Evolutionary conservation across 2,888 invertebrate genomes (phyloP), one percentile per base, ranked within the genome.

Genomic region (Belgica antarctica): DNA sequence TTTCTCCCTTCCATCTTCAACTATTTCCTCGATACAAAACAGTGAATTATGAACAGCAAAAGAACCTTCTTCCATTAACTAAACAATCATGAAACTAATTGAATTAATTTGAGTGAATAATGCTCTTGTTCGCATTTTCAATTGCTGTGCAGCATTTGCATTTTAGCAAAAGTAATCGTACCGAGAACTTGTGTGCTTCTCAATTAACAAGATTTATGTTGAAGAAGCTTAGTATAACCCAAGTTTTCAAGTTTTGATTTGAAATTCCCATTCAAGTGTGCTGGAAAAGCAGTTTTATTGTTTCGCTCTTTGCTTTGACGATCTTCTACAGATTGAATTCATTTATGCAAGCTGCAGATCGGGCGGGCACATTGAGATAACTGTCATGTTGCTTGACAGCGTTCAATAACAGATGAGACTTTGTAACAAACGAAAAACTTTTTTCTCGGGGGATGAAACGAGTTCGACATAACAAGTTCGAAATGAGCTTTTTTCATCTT

Each of bases 31-130:
- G 19, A 52, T 52, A 52, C 7, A 22, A 52, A n/a, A 17, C 52
- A 52, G 52, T 52, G 52, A 52, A n/a, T 52, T 52, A 52, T 52
- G 52, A 52, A 52, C 52, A 52, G 52, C 22, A 22, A 22, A 17
- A 22, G 34, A 52, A 52, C 7, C 7, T 52, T 52, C 52, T 52
- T 52, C 7, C 52, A 52, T 52, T 52, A 52, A 52, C 22, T 52
- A 52, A 52, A 52, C 52, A 52, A 52, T 52, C 52, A 52, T 22
- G 19, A 52, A 52, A 52, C 52, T 52, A 52, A 52, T 52, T 52
- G 17, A 52, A 52, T 52, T 52, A 52, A 52, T 22, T 7, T n/a
- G 22, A 52, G 52, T 19, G 52, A 52, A 22, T 22, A 19, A 52
- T 52, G 52, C 22, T 52, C 41, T 41, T 41, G 41, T 41, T 5